Evolutionary conservation across 2,797 vertebrate species (phyloP), one percentile per base, ranked within the genome.

Genomic region (Hozukius guyotensis): DNA sequence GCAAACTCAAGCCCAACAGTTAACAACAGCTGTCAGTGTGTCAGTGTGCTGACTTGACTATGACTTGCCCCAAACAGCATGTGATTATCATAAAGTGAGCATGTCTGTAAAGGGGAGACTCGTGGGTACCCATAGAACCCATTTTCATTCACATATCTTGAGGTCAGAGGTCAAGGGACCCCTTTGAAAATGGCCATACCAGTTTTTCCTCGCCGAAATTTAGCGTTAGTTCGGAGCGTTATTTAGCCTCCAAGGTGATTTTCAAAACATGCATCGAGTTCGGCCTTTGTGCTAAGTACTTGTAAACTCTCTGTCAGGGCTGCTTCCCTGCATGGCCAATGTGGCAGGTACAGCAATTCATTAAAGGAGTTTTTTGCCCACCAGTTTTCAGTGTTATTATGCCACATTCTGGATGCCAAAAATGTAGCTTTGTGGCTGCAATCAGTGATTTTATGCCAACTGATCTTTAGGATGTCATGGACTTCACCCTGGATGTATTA

Each of bases 381-480:
- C n/a, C 64, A 56, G 4, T 56, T 62, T 56, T 66, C 14, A 0
- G 1, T 81, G n/a, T 83, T 75, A 61, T 36, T 61, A 29, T 72
- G 49, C 59, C 22, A 59, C 53, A 62, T 62, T 25, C 56, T 49
- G 60, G 24, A 34, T 73, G 72, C 65, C 64, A 77, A 29, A 49
- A n/a, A 31, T 78, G 71, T 18, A 10, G 32, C 73, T 73, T 80
- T 61, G n/a, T 78, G 20, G 22, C 36, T 69, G 14, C 25, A 46
- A 25, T 72, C 59, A 80, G 62, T 64, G 63, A 80, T 73, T 81
- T 67, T 34, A 57, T 73, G 70, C 75, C 78, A 85, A 11, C 32
- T 77, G 69, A 87, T 85, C 63, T 82, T 80, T 62, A 74, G 53
- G 63, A 63, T 87, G 78, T 82, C 57, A 69, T 82, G 70, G 68